A percentile compares a stretch with the other conserved stretches of the same genome.
These are phyloP conservation scores for Irena cyanogastra DNA, from an alignment of 2,113 vertebrate genomes.

Conservation along the genomic window DNA sequence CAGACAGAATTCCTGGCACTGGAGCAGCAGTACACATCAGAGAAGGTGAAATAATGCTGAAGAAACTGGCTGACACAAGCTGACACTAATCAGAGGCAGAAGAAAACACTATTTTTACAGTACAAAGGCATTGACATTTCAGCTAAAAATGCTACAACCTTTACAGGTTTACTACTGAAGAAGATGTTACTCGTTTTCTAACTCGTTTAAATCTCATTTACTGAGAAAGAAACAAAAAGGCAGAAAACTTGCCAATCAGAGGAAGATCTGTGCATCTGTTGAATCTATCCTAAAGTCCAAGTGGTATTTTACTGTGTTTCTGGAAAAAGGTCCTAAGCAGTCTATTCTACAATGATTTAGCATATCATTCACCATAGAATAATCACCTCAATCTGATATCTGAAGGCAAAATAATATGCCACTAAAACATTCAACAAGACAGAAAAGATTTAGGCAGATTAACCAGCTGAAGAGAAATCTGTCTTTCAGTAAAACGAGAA, in stretches of 20 bases:
- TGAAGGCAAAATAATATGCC: background rate
- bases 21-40: background rate
- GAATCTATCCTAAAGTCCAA: background rate
- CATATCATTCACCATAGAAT: background rate
- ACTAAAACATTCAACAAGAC: background rate
- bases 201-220: background rate
- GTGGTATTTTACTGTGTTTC: background rate
- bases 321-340: background rate
- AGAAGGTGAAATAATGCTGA: background rate
- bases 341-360: background rate
- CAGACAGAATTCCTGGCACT: background rate
- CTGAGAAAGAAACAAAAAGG: background rate
- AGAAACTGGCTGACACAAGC: background rate
- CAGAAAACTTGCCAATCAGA: background rate
- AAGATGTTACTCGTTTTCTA: background rate
- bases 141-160: background rate
- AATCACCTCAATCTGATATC: background rate
- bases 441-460: background rate
- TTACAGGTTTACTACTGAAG: background rate
- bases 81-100: background rate
- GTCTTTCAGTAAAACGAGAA: background rate
- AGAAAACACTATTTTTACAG: background rate
- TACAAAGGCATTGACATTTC: background rate
- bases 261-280: background rate
- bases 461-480: background rate